Conservation (phyloP, 2,113 vertebrate species). For the Pavo muticus region DNA sequence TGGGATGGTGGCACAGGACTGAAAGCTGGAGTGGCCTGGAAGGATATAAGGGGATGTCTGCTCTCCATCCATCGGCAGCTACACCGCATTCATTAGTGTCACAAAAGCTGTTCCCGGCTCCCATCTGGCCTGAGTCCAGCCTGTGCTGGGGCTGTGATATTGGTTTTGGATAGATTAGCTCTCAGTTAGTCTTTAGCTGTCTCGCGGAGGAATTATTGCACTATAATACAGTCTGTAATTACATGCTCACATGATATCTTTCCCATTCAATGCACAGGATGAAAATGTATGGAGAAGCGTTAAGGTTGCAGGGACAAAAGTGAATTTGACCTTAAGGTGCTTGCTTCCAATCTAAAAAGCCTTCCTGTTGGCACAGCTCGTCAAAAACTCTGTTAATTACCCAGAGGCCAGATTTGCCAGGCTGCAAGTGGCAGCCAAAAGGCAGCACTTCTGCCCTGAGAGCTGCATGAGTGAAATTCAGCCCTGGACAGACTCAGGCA, state of each 20-base stretch:
- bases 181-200: slow-evolving; percentile 4
- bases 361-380: neutral
- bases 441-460: neutral
- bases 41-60: neutral
- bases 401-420: neutral
- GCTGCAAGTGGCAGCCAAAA: neutral
- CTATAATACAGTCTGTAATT: slow-evolving; percentile 48
- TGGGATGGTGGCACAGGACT: neutral
- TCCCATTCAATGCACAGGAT: neutral
- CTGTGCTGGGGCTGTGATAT: slow-evolving; percentile 4
- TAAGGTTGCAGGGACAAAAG: neutral
- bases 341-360: neutral
- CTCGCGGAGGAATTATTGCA: slow-evolving; percentile 24
- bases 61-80: neutral
- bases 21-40: neutral
- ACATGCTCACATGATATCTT: slow-evolving; percentile 11
- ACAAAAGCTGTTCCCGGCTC: neutral
- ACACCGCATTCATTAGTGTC: neutral
- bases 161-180: slow-evolving; percentile 55
- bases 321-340: neutral
- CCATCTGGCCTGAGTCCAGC: neutral
- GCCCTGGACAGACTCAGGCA: rapidly evolving
- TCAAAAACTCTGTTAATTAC: rapidly evolving
- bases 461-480: rapidly evolving
- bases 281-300: neutral